Conservation (phyloP, 2,888 invertebrate genomes). For the Heliconius aoede region DNA sequence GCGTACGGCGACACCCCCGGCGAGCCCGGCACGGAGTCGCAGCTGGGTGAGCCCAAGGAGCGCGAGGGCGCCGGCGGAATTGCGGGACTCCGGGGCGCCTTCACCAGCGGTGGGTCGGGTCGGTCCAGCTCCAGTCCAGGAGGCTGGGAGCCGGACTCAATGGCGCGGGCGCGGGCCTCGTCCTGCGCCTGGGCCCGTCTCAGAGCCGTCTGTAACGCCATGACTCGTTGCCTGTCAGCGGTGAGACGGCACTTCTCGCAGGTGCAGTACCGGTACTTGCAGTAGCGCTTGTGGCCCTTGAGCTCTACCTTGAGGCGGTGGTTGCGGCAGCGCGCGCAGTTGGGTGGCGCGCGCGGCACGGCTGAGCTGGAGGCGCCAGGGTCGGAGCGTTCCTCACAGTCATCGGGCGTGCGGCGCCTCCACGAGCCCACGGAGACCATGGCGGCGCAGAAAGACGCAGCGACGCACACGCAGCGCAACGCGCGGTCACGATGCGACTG, state of each 20-base stretch:
- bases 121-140: conserved; percentile 76
- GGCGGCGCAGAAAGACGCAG: conserved; percentile 50
- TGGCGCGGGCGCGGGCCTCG: conserved; percentile 85
- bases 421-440: conserved; percentile 80
- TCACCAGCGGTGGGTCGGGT: conserved; percentile 75
- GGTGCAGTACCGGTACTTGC: conserved; percentile 88
- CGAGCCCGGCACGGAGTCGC: conserved; percentile 75
- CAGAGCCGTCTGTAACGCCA: conserved; percentile 94
- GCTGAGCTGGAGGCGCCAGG: conserved; percentile 82
- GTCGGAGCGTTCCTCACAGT: conserved; percentile 78
- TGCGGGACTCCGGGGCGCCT: conserved; percentile 72
- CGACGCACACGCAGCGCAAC: conserved; percentile 67
- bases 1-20: conserved; percentile 76
- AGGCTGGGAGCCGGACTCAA: conserved; percentile 71
- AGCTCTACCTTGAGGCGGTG: conserved; percentile 94
- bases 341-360: conserved; percentile 92
- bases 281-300: conserved; percentile 96
- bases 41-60: conserved; percentile 71
- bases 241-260: conserved; percentile 95
- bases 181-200: conserved; percentile 94
- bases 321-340: conserved; percentile 96
- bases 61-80: conserved; percentile 66
- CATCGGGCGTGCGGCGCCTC: conserved; percentile 78
- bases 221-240: conserved; percentile 93
- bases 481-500: conserved; percentile 78